These are phyloP conservation scores for Dasypolia templi DNA, from an alignment of 2,888 invertebrate genomes.

Conservation along the genomic window DNA sequence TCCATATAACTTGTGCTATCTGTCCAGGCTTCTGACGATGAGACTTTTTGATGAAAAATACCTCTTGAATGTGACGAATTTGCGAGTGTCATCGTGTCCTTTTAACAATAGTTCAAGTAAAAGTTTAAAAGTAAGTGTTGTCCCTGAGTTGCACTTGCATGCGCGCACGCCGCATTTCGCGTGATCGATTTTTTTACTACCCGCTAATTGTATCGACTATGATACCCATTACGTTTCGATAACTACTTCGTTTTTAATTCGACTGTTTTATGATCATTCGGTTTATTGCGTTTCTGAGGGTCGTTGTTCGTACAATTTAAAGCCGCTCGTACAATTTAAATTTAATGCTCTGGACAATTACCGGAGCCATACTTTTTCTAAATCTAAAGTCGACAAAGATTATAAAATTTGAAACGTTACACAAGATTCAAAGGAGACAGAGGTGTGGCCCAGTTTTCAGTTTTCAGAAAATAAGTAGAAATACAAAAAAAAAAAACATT, in stretches of 20 bases:
- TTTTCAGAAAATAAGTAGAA: background rate
- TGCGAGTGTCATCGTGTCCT: background rate
- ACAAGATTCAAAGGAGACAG: background rate
- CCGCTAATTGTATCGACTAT: slow-evolving; percentile 47
- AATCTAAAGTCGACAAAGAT: background rate
- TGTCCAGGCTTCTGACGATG: background rate
- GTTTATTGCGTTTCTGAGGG: slow-evolving; percentile 18
- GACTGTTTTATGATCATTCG: slow-evolving; percentile 34
- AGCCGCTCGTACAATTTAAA: slow-evolving; percentile 3
- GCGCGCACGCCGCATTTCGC: slow-evolving; percentile 42
- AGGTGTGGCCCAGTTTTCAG: no score
- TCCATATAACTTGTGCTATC: background rate
- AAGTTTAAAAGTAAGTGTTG: background rate
- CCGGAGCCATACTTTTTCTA: background rate
- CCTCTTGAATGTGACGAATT: background rate
- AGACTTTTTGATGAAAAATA: no score
- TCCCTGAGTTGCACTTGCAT: slow-evolving; percentile 47
- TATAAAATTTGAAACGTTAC: background rate
- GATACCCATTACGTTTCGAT: slow-evolving; percentile 44
- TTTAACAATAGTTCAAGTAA: background rate
- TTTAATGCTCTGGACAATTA: background rate
- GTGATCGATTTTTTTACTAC: slow-evolving; percentile 54
- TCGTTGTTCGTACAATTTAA: slow-evolving; percentile 3
- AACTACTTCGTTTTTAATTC: slow-evolving; percentile 19
- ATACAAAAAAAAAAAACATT: no score